Evolutionary conservation across 2,113 vertebrate species (phyloP).

Genomic region (Pachypanchax playfairii): DNA sequence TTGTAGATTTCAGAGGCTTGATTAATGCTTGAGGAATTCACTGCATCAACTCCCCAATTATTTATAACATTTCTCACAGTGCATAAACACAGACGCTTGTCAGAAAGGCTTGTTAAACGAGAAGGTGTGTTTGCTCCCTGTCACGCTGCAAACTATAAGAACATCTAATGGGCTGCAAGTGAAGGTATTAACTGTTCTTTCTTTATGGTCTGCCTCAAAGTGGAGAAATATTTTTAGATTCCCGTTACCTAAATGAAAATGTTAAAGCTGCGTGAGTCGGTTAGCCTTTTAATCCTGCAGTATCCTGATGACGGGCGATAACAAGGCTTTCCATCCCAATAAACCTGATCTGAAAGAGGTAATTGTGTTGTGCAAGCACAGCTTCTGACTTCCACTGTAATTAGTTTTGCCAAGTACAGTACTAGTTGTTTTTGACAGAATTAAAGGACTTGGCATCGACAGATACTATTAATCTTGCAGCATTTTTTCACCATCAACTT

Average conservation of each 20-base stretch:
- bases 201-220: slow-evolving; percentile 26
- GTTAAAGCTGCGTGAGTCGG: neutral
- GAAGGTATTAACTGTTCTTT: slow-evolving; percentile 24
- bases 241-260: slow-evolving; percentile 16
- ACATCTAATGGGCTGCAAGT: slow-evolving; percentile 47
- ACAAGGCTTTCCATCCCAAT: neutral
- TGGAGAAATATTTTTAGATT: slow-evolving; percentile 4
- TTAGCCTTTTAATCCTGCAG: neutral
- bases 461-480: no score
- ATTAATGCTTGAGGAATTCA: slow-evolving; percentile 62
- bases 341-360: neutral
- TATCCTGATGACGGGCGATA: slow-evolving; percentile 3
- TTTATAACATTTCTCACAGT: slow-evolving; percentile 66
- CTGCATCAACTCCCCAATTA: slow-evolving; percentile 50
- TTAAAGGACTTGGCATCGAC: no score
- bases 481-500: no score
- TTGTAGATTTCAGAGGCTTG: slow-evolving; percentile 66
- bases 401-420: neutral
- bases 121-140: slow-evolving; percentile 33
- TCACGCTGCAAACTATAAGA: slow-evolving; percentile 22
- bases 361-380: neutral
- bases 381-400: neutral
- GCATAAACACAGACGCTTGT: slow-evolving; percentile 60
- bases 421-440: neutral
- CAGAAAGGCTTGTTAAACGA: slow-evolving; percentile 39